These are phyloP conservation scores for Charadrius vociferus DNA, from an alignment of 2,113 vertebrate species.

Conservation along the genomic window DNA sequence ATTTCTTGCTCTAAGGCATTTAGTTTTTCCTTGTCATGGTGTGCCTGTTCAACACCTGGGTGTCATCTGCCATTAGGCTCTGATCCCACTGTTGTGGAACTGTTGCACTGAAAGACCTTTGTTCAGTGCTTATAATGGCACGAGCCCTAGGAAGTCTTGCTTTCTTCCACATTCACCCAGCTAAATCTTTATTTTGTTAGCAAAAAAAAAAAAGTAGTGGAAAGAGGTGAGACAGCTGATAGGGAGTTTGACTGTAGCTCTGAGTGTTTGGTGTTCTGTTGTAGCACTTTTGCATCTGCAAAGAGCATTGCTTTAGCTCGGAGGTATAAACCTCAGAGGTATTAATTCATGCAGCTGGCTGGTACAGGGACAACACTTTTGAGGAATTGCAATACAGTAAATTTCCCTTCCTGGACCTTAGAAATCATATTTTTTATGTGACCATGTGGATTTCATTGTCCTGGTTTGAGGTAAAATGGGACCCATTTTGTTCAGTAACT, in stretches of 20 bases:
- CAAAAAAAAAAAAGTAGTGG: neutral
- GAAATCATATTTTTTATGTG: neutral
- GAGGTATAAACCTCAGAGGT: neutral
- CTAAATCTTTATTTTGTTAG: neutral
- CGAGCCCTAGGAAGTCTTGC: neutral
- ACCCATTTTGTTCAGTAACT: no score
- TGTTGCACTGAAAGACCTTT: neutral
- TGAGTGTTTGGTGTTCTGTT: neutral
- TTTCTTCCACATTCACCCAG: neutral
- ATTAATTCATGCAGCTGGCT: neutral
- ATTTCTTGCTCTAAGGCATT: neutral
- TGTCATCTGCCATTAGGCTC: neutral
- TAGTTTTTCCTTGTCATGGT: neutral
- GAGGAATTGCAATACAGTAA: neutral
- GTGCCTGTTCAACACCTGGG: neutral
- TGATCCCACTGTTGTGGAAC: neutral
- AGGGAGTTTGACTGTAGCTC: neutral
- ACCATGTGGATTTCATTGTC: neutral
- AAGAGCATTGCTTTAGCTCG: neutral
- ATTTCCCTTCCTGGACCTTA: neutral
- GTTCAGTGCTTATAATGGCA: neutral
- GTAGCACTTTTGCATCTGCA: neutral
- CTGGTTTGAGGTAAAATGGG: no score
- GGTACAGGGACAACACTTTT: neutral
- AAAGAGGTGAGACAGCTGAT: neutral